Conservation (phyloP, 2,888 invertebrate genomes). For the Cataglyphis cursor region DNA sequence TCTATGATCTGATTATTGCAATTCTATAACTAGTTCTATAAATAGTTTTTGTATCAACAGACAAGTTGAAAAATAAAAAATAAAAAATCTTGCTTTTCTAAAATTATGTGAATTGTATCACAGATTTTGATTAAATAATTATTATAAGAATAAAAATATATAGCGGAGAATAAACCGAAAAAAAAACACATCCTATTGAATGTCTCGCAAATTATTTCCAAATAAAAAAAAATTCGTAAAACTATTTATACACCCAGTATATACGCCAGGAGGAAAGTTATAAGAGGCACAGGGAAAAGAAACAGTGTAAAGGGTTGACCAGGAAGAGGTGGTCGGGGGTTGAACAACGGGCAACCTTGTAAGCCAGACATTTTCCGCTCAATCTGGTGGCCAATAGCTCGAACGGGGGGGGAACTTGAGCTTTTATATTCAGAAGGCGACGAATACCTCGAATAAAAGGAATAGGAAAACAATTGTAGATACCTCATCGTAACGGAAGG, state of each 20-base stretch:
- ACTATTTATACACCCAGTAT: conserved; percentile 15
- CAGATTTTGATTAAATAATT: background rate
- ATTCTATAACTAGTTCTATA: background rate
- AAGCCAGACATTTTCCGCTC: conserved; percentile 80
- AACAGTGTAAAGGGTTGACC: conserved; percentile 44
- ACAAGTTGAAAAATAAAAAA: conserved; percentile 3
- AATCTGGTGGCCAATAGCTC: conserved; percentile 79
- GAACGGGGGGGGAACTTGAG: conserved; percentile 59
- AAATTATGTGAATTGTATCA: background rate
- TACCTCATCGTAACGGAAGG: conserved; percentile 4
- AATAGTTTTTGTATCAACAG: background rate
- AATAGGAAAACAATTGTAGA: conserved; percentile 55
- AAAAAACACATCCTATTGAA: background rate
- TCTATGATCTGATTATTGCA: background rate
- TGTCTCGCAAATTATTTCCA: background rate
- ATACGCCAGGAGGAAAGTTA: conserved; percentile 7
- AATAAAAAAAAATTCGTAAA: background rate
- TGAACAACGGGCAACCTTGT: conserved; percentile 68
- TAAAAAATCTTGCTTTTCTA: background rate
- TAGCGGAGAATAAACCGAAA: background rate
- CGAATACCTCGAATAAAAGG: conserved; percentile 51
- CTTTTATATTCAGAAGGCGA: conserved; percentile 72
- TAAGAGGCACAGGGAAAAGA: conserved; percentile 23
- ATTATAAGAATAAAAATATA: background rate
- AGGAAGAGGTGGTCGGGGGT: conserved; percentile 18